Evolutionary conservation across 2,113 vertebrate species (phyloP).

Genomic region (Piprites chloris): DNA sequence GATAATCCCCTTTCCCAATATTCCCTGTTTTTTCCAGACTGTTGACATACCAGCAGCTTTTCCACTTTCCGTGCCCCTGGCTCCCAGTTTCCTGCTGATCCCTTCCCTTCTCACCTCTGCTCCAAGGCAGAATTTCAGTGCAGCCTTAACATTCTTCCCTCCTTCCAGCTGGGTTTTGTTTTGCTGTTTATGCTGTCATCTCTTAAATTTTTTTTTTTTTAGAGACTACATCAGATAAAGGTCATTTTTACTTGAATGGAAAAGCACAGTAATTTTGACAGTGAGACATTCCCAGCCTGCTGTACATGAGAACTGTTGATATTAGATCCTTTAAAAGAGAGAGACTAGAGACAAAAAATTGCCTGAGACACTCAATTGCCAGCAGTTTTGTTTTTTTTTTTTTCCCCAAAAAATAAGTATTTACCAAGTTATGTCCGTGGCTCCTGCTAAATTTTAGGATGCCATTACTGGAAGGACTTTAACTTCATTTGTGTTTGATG

Average conservation of each 20-base stretch:
- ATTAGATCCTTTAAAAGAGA: background rate
- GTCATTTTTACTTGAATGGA: slow-evolving; percentile 23
- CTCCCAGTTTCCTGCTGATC: background rate
- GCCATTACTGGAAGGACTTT: background rate
- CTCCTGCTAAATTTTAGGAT: background rate
- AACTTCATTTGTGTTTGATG: background rate
- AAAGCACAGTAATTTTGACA: slow-evolving; percentile 21
- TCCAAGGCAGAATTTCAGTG: background rate
- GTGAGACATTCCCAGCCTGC: background rate
- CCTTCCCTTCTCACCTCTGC: background rate
- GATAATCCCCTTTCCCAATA: fast-evolving
- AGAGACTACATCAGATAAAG: background rate
- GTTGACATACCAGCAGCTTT: fast-evolving
- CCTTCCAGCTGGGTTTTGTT: background rate
- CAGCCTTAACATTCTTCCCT: background rate
- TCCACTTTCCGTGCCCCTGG: fast-evolving
- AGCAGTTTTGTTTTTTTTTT: background rate
- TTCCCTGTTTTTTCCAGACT: background rate
- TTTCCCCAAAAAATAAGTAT: background rate
- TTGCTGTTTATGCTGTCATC: slow-evolving; percentile 25
- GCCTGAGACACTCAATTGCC: background rate
- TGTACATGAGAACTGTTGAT: background rate
- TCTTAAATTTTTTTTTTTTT: background rate
- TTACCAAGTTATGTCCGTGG: background rate
- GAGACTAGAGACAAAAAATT: background rate